Evolutionary conservation across 2,888 invertebrate genomes (phyloP).

Genomic region (Diadegma fenestrale): DNA sequence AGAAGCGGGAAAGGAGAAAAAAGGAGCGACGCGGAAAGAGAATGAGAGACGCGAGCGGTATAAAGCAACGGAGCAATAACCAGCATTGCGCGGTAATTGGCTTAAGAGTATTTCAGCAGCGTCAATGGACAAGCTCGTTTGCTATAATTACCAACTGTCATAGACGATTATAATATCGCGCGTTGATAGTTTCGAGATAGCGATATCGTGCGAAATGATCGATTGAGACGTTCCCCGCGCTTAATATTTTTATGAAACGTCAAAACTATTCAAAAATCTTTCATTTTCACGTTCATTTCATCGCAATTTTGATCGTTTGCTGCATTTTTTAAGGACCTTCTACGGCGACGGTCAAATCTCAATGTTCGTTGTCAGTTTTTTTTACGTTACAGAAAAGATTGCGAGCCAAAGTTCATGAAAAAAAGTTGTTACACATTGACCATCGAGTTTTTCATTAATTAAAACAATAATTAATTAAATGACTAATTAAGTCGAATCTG

Average conservation of each 20-base stretch:
- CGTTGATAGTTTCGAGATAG: conserved; percentile 54
- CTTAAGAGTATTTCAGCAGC: conserved; percentile 64
- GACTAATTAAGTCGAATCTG: too few relatives aligned
- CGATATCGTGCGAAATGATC: conserved; percentile 23
- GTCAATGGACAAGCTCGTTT: conserved; percentile 68
- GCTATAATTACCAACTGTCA: conserved; percentile 65
- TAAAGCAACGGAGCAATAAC: conserved; percentile 49
- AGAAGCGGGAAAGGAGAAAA: conserved; percentile 2
- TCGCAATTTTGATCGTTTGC: conserved; percentile 9
- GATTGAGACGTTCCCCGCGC: neutral
- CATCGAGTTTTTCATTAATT: too few relatives aligned
- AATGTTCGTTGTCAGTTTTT: too few relatives aligned
- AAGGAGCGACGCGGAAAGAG: conserved; percentile 36
- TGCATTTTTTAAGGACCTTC: conserved; percentile 1
- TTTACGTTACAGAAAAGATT: too few relatives aligned
- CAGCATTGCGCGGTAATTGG: conserved; percentile 61
- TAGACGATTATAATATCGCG: conserved; percentile 65
- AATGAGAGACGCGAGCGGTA: conserved; percentile 34
- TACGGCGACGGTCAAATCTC: too few relatives aligned
- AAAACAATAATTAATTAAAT: too few relatives aligned
- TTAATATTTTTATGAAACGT: neutral
- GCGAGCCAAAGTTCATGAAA: too few relatives aligned
- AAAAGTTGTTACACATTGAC: too few relatives aligned
- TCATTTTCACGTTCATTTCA: too few relatives aligned
- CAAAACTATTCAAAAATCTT: too few relatives aligned